Conservation (phyloP, 2,113 vertebrate genomes). For the Pluvianellus socialis region DNA sequence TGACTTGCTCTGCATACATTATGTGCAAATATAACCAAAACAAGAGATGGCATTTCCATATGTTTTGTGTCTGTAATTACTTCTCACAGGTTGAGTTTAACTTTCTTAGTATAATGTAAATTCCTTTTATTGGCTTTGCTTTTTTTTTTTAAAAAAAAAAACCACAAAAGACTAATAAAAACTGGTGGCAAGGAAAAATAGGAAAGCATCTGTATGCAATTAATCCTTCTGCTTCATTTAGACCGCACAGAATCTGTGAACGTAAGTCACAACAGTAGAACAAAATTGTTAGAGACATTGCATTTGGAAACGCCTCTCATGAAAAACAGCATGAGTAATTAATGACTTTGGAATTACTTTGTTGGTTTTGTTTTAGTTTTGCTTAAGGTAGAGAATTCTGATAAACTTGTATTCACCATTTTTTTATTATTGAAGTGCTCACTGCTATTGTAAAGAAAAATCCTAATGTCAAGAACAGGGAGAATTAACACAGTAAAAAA, state of each 20-base stretch:
- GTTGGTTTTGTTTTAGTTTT: background rate
- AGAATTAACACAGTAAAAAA: background rate
- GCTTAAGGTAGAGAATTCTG: background rate
- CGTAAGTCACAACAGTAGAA: conserved; percentile 2
- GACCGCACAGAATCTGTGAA: conserved; percentile 37
- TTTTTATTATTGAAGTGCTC: background rate
- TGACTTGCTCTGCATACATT: conserved; percentile 27
- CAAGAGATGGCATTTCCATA: conserved; percentile 46
- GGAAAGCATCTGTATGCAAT: conserved; percentile 45
- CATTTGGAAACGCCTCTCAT: background rate
- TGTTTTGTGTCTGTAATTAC: conserved; percentile 36
- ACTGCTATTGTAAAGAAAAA: background rate
- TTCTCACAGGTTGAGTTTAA: conserved; percentile 41
- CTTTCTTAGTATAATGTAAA: conserved; percentile 42
- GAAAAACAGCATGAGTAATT: background rate
- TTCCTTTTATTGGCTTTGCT: conserved; percentile 14
- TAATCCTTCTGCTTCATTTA: conserved; percentile 48
- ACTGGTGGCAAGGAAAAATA: background rate
- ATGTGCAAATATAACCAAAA: conserved; percentile 46
- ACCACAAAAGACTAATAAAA: background rate
- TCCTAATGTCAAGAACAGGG: background rate
- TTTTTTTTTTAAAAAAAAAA: background rate
- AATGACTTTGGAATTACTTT: background rate
- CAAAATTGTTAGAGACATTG: background rate
- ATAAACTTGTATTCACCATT: background rate